Evolutionary conservation across 2,797 vertebrate species (phyloP), one percentile per base, ranked within the genome.

Genomic region (Rhinella marina): DNA sequence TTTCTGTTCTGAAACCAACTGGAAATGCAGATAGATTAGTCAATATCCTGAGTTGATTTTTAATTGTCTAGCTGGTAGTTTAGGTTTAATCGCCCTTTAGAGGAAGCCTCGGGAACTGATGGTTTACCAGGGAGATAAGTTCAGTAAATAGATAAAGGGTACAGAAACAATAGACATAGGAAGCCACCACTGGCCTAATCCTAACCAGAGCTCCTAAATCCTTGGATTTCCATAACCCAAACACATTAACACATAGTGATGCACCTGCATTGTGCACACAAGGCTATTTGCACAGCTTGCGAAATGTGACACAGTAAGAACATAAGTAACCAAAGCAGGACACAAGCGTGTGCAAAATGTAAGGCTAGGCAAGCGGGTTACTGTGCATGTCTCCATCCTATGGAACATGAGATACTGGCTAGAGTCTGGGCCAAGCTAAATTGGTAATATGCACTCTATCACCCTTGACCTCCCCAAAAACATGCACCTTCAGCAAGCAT

Each of bases 241-340:
- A 82, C 48, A 85, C 76, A 82, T 76, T 82, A 70, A 3, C 88
- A 82, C 70, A 77, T 66, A 86, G 82, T 82, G 72, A 88, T 76
- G 41, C 87, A 85, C 77, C 81, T 81, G 76, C 27, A 73, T 54
- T 59, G 8, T 23, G 76, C 54, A 80, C 66, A 72, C 73, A 59
- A 14, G 52, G 7, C 66, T 80, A 12, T 85, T 88, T 88, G 57
- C 66, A 75, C 78, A 88, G 77, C 73, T 84, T 87, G 61, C 62
- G 52, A 19, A 85, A 76, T 76, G 56, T 16, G n/a, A 61, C 21
- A 61, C 29, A 25, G 54, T 11, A 29, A 29, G 56, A 54, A 32
- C 68, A 14, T 41, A 52, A 21, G 48, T 50, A 75, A 75, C 19
- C 9, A 75, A 75, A 75, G 9, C 41, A 75, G n/a, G 70, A 48